Percentiles rank a stretch among this genome's conserved stretches.
Evolutionary conservation across 2,888 invertebrate genomes (phyloP).

Genomic region (Dasypolia templi): DNA sequence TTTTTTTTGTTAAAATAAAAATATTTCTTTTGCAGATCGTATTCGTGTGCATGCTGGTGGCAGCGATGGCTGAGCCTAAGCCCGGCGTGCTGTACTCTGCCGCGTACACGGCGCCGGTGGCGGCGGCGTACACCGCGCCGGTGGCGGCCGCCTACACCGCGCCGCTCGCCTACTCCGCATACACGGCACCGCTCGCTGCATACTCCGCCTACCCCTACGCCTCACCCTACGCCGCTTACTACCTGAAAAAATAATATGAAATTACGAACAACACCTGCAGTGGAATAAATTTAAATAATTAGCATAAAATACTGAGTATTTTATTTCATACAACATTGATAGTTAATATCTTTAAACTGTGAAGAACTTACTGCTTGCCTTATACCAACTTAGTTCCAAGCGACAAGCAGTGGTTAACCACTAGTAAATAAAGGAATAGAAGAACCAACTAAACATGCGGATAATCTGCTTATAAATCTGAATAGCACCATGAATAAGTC

Average conservation of each 20-base stretch:
- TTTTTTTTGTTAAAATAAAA: no score
- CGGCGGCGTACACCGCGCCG: slow-evolving; percentile 75
- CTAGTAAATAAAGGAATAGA: neutral
- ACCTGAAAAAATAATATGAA: slow-evolving; percentile 44
- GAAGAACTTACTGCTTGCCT: neutral
- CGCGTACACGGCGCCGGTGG: slow-evolving; percentile 73
- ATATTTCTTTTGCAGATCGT: slow-evolving; percentile 71
- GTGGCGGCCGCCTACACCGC: slow-evolving; percentile 75
- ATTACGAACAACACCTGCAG: neutral
- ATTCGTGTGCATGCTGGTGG: slow-evolving; percentile 79
- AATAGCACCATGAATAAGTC: neutral
- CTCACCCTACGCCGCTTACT: slow-evolving; percentile 66
- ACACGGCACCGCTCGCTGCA: slow-evolving; percentile 72
- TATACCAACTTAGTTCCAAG: neutral
- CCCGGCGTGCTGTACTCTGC: slow-evolving; percentile 73
- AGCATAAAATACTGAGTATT: neutral
- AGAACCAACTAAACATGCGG: neutral
- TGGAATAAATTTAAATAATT: slow-evolving; percentile 7
- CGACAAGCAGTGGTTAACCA: neutral
- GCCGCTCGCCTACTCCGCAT: slow-evolving; percentile 78
- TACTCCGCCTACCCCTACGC: slow-evolving; percentile 76
- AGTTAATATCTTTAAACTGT: neutral
- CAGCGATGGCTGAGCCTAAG: slow-evolving; percentile 65
- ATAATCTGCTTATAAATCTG: neutral
- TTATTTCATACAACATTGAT: slow-evolving; percentile 12